Conservation (phyloP, 2,113 vertebrate genomes). For the Gobiocypris rarus region DNA sequence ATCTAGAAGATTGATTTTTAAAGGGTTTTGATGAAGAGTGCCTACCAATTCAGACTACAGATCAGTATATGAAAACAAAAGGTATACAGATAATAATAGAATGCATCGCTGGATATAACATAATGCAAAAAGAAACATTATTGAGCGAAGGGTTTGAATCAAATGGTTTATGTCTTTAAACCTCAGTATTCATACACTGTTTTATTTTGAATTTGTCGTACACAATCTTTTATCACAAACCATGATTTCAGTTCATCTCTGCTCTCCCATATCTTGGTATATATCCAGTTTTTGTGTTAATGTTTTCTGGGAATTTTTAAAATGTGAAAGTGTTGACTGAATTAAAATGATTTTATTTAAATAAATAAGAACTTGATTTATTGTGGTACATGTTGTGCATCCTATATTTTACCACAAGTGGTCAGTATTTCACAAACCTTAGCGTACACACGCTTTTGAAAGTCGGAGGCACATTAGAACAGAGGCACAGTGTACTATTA, state of each 20-base stretch:
- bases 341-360: constrained; percentile 12
- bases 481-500: not conserved
- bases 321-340: not conserved
- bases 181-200: not conserved
- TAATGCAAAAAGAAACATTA: not conserved
- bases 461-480: not conserved
- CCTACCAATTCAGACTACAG: not conserved
- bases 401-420: not conserved
- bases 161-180: not conserved
- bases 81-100: not conserved
- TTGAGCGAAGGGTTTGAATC: not conserved
- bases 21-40: not conserved
- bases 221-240: not conserved
- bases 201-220: not conserved
- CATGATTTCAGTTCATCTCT: not conserved
- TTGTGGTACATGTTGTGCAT: not conserved
- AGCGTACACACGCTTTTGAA: not conserved
- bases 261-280: too few species aligned
- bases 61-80: not conserved
- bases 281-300: too few species aligned
- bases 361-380: not conserved
- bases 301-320: not conserved
- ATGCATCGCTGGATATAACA: not conserved
- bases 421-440: constrained; percentile 16
- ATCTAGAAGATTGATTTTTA: not conserved